Evolutionary conservation across 2,797 vertebrate genomes (phyloP), one percentile per base, ranked within the genome.

Genomic region (Nyctalus aviator): DNA sequence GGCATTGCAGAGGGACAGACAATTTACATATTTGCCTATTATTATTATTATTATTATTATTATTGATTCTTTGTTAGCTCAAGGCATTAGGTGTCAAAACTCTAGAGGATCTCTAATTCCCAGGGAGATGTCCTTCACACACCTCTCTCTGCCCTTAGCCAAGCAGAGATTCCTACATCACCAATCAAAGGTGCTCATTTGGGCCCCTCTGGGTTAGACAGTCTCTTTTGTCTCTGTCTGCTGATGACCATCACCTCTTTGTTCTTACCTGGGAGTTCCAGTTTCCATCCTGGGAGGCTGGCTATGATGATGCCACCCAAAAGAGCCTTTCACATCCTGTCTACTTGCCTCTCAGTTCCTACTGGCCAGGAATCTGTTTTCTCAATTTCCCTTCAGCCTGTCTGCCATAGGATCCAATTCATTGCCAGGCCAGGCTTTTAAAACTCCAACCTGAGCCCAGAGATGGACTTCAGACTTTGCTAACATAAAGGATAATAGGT

Each of bases 401-500:
- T 53, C 53, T 72, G 18, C 27, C 21, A 20, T 35, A 71, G n/a
- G 27, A 37, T 59, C 10, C 27, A 59, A 91, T 68, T n/a, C 2
- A 17, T 53, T 84, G 32, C 75, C 59, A 91, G 79, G 12, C 18
- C 4, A 62, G 57, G 27, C 15, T 75, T 89, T 95, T 94, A 90
- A 79, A 93, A 25, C 27, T 64, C 27, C 71, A 88, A 13, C 41
- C 37, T 93, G 59, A 46, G 25, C 30, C 46, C 3, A 35, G 46
- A 71, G 72, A 71, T 95, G 73, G 46, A 37, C 32, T 94, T 91
- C 84, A 64, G 27, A 32, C 68, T 86, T 41, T 83, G 53, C 17
- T 81, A 55, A 53, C 41, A n/a, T 84, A 81, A 90, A 96, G 88
- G 75, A 85, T 59, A 95, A 95, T 25, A 76, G 69, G 57, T 84